Evolutionary conservation across 30 jellyfish, hydroid and myxozoan genomes (phyloP).

Genomic region (Chrysaora quinquecirrha): DNA sequence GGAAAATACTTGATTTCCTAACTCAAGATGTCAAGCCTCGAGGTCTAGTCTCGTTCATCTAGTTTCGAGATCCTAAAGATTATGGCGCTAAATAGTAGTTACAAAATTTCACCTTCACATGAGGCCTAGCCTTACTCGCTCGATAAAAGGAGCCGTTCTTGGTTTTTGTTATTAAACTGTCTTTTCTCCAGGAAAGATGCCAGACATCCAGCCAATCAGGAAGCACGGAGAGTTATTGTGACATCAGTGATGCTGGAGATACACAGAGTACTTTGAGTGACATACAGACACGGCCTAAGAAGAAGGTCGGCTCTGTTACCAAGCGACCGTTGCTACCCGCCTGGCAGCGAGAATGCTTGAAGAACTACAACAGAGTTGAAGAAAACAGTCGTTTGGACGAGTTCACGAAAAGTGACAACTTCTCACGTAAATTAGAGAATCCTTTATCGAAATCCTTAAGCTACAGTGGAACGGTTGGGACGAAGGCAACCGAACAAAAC

Average conservation of each 20-base stretch:
- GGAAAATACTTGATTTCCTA: no score
- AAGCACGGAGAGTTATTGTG: conserved; percentile 64
- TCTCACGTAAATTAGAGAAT: background rate
- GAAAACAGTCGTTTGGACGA: conserved; percentile 1
- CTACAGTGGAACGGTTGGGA: background rate
- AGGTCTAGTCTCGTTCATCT: no score
- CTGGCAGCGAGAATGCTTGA: conserved; percentile 66
- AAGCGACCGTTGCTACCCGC: conserved; percentile 58
- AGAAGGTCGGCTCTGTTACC: conserved; percentile 23
- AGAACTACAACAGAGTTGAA: conserved; percentile 26
- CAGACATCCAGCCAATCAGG: conserved; percentile 49
- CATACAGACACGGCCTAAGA: conserved; percentile 13
- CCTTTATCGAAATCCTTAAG: background rate
- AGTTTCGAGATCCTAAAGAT: no score
- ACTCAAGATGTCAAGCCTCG: no score
- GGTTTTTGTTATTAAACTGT: no score
- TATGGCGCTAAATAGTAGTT: no score
- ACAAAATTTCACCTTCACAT: no score
- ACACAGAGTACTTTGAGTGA: conserved; percentile 51
- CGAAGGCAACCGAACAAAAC: background rate
- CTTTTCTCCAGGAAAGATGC: conserved; percentile 42
- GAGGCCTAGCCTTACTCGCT: no score
- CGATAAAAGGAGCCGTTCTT: no score
- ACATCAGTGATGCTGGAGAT: conserved; percentile 47
- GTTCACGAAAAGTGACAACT: conserved; percentile 42